Evolutionary conservation across 2,113 vertebrate genomes (phyloP), one percentile per base, ranked within the genome.

Genomic region (Scopus umbretta): DNA sequence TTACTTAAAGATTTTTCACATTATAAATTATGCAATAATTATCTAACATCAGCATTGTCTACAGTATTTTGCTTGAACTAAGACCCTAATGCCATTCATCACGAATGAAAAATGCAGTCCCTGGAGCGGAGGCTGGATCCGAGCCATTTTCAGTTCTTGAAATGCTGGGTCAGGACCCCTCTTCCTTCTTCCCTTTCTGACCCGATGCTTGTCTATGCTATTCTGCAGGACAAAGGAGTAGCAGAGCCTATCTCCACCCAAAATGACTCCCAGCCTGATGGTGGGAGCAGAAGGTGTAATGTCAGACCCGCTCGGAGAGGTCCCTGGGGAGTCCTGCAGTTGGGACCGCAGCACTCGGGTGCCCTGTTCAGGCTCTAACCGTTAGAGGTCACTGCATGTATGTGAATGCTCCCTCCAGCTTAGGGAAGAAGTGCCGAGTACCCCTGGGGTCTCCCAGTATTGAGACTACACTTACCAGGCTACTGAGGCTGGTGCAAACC

Each of bases 11-110:
- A 86, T 75, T 85, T 92, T 94, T 92, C 56, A 73, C 67, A 25
- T 97, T 85, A 94, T 96, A 71, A 95, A 97, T 95, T 91, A 86
- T 85, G 70, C 72, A 93, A 29, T 95, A 92, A 86, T 96, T 95
- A 93, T 94, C 80, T 96, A 84, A 90, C 79, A 88, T 95, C 68
- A 91, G 62, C 50, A 47, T 86, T 70, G 65, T 95, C 86, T 94
- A 72, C 70, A 86, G 40, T 68, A 85, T 93, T 91, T 96, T 93
- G 43, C 85, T 82, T 95, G 87, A 95, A 93, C 90, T 96, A 79
- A 95, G 85, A 82, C 74, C 80, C 34, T 75, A 53, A 50, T 90
- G n/a, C 81, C 49, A 76, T 95, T 96, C 78, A 66, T 90, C 88
- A 70, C 0, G 0, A 94, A 90, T 62, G 58, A 88, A 88, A 75